Percentiles rank a stretch among this genome's conserved stretches.
Evolutionary conservation across 2,888 invertebrate genomes (phyloP).

Genomic region (Drosophila peninsularis): DNA sequence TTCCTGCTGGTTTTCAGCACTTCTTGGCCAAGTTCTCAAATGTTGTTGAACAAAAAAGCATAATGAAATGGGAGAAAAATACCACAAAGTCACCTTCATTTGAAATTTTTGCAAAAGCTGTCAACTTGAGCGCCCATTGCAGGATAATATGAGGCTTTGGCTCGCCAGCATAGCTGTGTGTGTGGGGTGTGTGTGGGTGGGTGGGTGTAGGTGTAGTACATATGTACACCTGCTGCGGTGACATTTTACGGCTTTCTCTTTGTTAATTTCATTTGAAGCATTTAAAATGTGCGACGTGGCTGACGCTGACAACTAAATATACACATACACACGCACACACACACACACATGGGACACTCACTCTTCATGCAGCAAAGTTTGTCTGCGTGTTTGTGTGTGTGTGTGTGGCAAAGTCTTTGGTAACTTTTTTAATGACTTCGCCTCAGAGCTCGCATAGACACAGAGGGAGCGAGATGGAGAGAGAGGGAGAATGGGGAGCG

Average conservation of each 20-base stretch:
- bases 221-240: conserved; percentile 74
- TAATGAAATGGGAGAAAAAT: conserved; percentile 5
- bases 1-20: conserved; percentile 30
- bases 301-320: conserved; percentile 75
- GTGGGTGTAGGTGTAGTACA: conserved; percentile 26
- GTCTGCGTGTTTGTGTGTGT: conserved; percentile 23
- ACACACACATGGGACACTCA: conserved; percentile 18
- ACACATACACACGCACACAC: conserved; percentile 26
- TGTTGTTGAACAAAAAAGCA: conserved; percentile 23
- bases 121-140: conserved; percentile 51
- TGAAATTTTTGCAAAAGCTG: conserved; percentile 63
- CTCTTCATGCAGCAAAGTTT: conserved; percentile 41
- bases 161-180: conserved; percentile 19
- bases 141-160: conserved; percentile 60
- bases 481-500: neutral
- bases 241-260: conserved; percentile 78
- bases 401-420: conserved; percentile 63
- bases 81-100: conserved; percentile 53
- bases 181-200: conserved; percentile 9
- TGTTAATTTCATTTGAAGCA: conserved; percentile 78
- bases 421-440: conserved; percentile 78
- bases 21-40: conserved; percentile 29
- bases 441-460: conserved; percentile 46
- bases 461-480: neutral
- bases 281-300: conserved; percentile 75